Evolutionary conservation across 2,113 vertebrate genomes (phyloP).

Genomic region (Melanocharis versteri): DNA sequence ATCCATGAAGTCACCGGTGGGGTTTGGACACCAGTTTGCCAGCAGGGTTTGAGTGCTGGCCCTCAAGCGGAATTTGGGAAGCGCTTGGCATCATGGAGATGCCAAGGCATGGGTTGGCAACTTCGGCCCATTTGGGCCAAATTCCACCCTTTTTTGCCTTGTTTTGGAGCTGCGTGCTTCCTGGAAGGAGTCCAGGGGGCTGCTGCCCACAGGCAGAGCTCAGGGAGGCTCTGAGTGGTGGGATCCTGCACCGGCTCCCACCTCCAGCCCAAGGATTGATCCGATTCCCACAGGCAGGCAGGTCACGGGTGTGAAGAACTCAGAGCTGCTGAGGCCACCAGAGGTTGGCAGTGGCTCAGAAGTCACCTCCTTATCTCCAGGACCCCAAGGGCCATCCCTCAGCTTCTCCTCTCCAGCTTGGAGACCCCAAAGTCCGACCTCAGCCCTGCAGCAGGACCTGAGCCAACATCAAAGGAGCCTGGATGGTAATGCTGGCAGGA

Average conservation of each 20-base stretch:
- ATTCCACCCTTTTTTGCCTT: background rate
- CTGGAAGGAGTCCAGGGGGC: accelerated
- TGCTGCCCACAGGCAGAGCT: background rate
- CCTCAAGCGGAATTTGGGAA: accelerated
- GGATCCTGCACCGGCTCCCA: accelerated
- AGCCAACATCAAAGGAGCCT: slow-evolving; percentile 4
- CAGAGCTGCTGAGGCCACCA: background rate
- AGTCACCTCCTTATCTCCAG: background rate
- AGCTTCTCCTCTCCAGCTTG: background rate
- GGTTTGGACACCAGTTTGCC: background rate
- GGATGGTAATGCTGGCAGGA: background rate
- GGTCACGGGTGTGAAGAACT: background rate
- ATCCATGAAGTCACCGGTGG: background rate
- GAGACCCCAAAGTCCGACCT: background rate
- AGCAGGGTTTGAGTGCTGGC: background rate
- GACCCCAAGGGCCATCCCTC: background rate
- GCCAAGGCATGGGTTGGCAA: background rate
- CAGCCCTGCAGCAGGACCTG: background rate
- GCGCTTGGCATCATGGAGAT: accelerated
- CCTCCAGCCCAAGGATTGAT: background rate
- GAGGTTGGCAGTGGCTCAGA: background rate
- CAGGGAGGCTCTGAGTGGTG: background rate
- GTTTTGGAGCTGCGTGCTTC: accelerated
- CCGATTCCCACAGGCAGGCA: accelerated
- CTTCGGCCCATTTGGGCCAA: background rate